Base-by-base conservation (phyloP, 2,888 invertebrate species). In the Drosophila emarginata region DNA sequence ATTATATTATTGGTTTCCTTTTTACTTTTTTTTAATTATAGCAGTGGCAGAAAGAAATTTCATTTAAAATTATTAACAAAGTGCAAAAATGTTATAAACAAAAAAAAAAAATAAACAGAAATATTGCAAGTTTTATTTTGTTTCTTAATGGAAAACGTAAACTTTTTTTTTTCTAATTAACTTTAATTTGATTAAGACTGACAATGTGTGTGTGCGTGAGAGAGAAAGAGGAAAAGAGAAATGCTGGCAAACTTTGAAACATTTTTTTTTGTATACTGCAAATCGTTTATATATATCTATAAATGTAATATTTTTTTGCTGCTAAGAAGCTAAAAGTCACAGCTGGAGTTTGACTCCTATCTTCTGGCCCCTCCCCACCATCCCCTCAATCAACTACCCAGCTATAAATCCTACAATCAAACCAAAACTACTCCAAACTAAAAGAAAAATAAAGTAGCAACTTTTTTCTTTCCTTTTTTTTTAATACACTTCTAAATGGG, bases 371-470 rank as follows among this genome's bases (percentile, higher is more conserved):
- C 26, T 5, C 1, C 4, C 15, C 40, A 40, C 7, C 11, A 9
- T 18, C 18, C 18, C 1, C 9, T 18, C 9, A 9, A 32, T 15
- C 14, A 7, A 12, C 53, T 14, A 26, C 28, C 11, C 51, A 67
- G 52, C 45, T 45, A 45, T 45, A 45, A 45, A 45, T 45, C 21
- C 18, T 21, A 21, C 45, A 45, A 45, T 45, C 45, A 21, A 11
- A 45, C 45, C 32, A 11, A 21, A 45, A 45, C 45, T 45, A 45
- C 45, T 45, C 14, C 45, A 45, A 45, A 45, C 45, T 45, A 45
- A 45, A 45, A 45, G 45, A 11, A 21, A 21, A 21, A 21, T 45
- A 45, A 45, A 45, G 11, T 1, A 45, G 45, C 45, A 45, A 45
- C 45, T 45, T 45, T 45, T 21, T 4, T 23, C 2, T 2, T 23